Base-by-base conservation (phyloP, 2,888 invertebrate genomes). In the Apoderus coryli region DNA sequence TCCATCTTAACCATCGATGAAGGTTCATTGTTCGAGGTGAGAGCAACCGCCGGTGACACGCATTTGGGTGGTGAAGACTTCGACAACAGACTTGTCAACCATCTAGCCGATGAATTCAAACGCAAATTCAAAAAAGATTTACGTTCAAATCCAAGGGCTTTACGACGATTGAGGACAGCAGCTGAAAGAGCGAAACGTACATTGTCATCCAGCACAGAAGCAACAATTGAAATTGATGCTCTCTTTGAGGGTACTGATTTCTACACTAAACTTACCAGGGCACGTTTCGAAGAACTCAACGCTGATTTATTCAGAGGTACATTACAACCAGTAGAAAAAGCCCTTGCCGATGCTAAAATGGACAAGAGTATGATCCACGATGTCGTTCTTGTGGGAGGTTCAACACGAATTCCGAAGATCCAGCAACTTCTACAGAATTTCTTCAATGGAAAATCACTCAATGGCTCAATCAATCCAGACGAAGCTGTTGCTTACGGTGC, bases 1-100 rank as follows among this genome's bases (percentile, higher is more conserved):
- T 84, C 84, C 28, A 72, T 85, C 37, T 60, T 86, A 25, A 78
- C 79, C 29, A 84, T 85, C 50, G 81, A 81, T 49, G 81, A 84
- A 56, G 63, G 63, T 26, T 80, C 81, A n/a, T 81, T 85, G 53
- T 84, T 85, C 59, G 84, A 85, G 3, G 86, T 82, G 3, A 76
- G 72, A 52, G 65, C 85, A 1, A 86, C 82, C 2, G 79, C 81
- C 15, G 84, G 84, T 16, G 85, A 86, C 51, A 85, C 85, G 4
- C 85, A 82, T 51, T 64, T 82, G 30, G 81, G 81, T 12, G 80
- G 80, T 9, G 80, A 80, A 53, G 74, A 79, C 56, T 65, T 64
- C 39, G 64, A 65, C 41, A 69, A 65, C 44, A 57, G 69, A 12
- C 47, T 72, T 44, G 69, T 71, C 4, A 61, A 50, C 33, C 63